These are phyloP conservation scores for Malurus elegans DNA, from an alignment of 2,113 vertebrate species.

Conservation along the genomic window DNA sequence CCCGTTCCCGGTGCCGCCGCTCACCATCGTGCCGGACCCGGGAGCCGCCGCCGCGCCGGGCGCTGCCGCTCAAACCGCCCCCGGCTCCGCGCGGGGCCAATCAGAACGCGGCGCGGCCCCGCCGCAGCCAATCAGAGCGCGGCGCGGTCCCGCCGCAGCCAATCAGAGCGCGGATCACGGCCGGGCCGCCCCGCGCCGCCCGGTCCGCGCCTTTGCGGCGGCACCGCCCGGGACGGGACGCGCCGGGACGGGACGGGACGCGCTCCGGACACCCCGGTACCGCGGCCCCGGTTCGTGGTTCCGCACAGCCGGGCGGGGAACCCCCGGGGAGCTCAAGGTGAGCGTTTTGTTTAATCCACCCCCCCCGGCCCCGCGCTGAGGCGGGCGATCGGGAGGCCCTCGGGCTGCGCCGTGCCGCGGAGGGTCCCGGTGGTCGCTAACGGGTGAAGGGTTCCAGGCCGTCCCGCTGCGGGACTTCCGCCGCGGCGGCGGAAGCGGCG, in stretches of 20 bases:
- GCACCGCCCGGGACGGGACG: not conserved
- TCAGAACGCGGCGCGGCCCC: not conserved
- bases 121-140: not conserved
- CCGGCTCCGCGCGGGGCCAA: not conserved
- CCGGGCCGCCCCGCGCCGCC: not conserved
- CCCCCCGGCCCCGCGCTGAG: not conserved
- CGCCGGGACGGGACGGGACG: not conserved
- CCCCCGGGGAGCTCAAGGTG: not conserved
- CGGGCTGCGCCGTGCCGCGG: not conserved
- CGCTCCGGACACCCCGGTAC: no score
- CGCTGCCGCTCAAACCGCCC: conserved; percentile 37
- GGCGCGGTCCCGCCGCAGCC: not conserved
- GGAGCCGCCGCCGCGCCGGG: not conserved
- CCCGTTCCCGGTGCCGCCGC: not conserved
- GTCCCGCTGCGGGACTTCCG: not conserved
- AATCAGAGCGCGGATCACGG: not conserved
- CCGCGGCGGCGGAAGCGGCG: not conserved
- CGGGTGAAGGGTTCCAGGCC: not conserved
- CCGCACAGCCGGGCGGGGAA: no score
- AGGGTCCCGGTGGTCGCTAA: no score
- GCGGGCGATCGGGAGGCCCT: not conserved
- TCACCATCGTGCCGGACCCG: conserved; percentile 21
- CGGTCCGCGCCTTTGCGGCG: no score
- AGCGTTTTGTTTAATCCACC: not conserved
- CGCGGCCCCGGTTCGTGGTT: no score